A percentile compares a stretch with the other conserved stretches of the same genome.
Evolutionary conservation across 2,113 vertebrate species (phyloP).

Genomic region (Podarcis muralis): DNA sequence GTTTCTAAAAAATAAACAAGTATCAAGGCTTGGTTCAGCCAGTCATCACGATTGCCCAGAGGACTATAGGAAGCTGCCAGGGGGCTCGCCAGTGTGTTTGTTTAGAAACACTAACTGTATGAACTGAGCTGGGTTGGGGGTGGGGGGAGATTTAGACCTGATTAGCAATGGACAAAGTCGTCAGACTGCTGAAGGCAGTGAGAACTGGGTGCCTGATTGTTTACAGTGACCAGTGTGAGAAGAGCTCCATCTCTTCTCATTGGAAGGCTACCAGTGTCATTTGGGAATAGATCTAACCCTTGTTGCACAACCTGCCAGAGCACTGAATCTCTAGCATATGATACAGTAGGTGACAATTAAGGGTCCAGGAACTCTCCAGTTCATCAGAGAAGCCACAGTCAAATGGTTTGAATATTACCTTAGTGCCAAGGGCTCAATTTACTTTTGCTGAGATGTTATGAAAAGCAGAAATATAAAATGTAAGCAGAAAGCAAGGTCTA

Average conservation of each 20-base stretch:
- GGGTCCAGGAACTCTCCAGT: no score
- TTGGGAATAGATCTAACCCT: neutral
- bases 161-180: neutral
- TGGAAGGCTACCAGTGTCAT: neutral
- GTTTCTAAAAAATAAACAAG: constrained; percentile 1
- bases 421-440: neutral
- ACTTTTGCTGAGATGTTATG: neutral
- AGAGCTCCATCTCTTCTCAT: neutral
- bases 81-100: neutral
- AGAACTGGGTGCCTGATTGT: neutral
- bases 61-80: neutral
- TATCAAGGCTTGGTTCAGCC: neutral
- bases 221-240: neutral
- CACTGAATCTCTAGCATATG: neutral
- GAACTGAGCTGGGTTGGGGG: no score
- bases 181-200: neutral
- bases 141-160: neutral
- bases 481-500: constrained; percentile 33
- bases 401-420: neutral
- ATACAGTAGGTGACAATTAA: neutral
- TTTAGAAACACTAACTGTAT: neutral
- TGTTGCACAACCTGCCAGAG: neutral
- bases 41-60: neutral
- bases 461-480: constrained; percentile 32
- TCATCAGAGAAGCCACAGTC: neutral